Evolutionary conservation across 2,113 vertebrate genomes (phyloP).

Genomic region (Paramisgurnus dabryanus): DNA sequence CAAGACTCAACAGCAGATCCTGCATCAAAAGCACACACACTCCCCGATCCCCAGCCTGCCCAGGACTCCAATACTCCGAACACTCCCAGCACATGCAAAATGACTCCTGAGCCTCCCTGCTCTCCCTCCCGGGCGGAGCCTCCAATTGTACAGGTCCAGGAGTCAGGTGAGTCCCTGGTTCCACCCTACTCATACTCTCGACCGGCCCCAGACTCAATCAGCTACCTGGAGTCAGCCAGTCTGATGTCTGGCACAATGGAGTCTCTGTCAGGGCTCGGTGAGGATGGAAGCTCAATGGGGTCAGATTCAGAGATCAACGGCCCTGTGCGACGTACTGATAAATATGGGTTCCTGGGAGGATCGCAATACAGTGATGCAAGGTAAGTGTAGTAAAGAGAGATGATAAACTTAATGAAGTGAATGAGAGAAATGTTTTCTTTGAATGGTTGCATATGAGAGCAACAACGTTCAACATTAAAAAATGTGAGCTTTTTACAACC

Average conservation of each 20-base stretch:
- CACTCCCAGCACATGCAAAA: constrained; percentile 28
- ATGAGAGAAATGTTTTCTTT: not conserved
- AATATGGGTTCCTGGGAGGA: constrained; percentile 90
- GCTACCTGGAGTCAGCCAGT: constrained; percentile 88
- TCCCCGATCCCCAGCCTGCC: constrained; percentile 38
- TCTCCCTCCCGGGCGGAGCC: constrained; percentile 58
- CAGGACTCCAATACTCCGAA: constrained; percentile 48
- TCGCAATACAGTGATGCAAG: constrained; percentile 78
- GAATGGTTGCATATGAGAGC: too few species aligned
- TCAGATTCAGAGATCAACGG: constrained; percentile 90
- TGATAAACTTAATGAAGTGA: not conserved
- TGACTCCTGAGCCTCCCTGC: constrained; percentile 49
- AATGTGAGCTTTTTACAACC: too few species aligned
- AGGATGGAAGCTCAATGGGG: constrained; percentile 86
- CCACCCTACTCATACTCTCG: constrained; percentile 63
- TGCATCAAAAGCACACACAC: constrained; percentile 43
- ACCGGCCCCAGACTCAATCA: constrained; percentile 80
- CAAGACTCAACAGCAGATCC: not conserved
- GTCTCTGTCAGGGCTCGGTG: constrained; percentile 80
- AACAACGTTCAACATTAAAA: too few species aligned
- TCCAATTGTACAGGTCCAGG: constrained; percentile 63
- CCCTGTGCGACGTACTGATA: constrained; percentile 82
- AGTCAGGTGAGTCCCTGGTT: constrained; percentile 58
- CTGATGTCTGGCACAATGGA: constrained; percentile 89
- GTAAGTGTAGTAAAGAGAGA: constrained; percentile 69